Base-by-base conservation (phyloP, 2,888 invertebrate species). In the Laothoe populi region DNA sequence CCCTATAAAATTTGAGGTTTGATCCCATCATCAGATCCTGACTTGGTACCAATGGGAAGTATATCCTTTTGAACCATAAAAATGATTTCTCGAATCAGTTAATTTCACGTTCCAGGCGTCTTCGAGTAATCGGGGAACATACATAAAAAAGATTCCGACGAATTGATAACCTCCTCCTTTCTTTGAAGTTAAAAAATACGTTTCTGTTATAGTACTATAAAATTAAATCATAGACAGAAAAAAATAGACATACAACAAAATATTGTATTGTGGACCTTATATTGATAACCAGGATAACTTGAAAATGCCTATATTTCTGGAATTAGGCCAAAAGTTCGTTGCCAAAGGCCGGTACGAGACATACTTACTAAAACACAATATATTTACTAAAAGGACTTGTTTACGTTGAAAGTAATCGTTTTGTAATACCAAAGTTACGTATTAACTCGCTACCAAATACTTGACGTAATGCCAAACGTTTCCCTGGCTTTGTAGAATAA, bases 291-390 rank as follows among this genome's bases (percentile, higher is more conserved):
- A 16, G 10, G 19, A 23, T 60, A 57, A 63, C 19, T 24, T 53
- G 71, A 70, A 74, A 63, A 46, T 68, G 71, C 35, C 53, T 35
- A 53, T 74, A 69, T 68, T 48, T 60, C 73, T 73, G 75, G 78
- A 76, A 73, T 72, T 65, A 63, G 65, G 71, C 73, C 75, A 73
- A 68, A 59, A 64, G 61, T 26, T 57, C 64, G 57, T 75, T 77
- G 71, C 70, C 74, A 73, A 71, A 74, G 68, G 61, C 57, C 60
- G 49, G 26, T 4, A 40, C 60, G 42, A 46, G 57, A 58, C 57
- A 40, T 38, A 23, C 57, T 8, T 42, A 58, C 42, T 24, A 58
- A 58, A 23, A n/a, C 57, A 58, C 57, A 42, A 42, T 42, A 42
- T n/a, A 40, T 42, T 53, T 35, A 53, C 53, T 53, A 53, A 57